A percentile compares a stretch with the other conserved stretches of the same genome.
Evolutionary conservation across 2,888 invertebrate genomes (phyloP).

Genomic region (Dorcus parallelipipedus): DNA sequence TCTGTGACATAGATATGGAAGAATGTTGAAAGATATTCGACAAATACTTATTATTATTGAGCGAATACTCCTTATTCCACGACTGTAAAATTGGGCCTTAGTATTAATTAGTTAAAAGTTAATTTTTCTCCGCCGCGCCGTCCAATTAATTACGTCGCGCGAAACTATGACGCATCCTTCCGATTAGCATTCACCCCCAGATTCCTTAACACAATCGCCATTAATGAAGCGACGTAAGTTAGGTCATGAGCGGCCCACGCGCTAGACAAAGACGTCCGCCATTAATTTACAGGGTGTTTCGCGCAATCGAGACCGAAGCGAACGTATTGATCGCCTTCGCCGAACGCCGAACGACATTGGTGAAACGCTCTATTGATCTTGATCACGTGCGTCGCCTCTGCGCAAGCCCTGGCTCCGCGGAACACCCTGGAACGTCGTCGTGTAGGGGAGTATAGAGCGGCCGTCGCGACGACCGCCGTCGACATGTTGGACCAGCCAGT

Average conservation of each 20-base stretch:
- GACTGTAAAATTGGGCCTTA: too few species aligned
- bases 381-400: conserved; percentile 28
- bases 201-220: background rate
- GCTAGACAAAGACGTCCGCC: background rate
- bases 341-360: conserved; percentile 25
- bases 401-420: conserved; percentile 22
- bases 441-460: conserved; percentile 3
- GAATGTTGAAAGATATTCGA: too few species aligned
- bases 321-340: conserved; percentile 30
- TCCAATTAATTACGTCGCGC: too few species aligned
- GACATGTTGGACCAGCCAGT: conserved; percentile 5
- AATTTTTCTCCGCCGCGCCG: too few species aligned
- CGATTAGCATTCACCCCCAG: too few species aligned
- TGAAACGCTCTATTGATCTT: conserved; percentile 30
- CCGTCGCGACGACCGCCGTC: conserved; percentile 3
- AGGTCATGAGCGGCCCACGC: background rate
- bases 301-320: conserved; percentile 12
- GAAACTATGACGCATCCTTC: too few species aligned
- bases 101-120: too few species aligned
- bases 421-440: conserved; percentile 6
- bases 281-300: background rate
- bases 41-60: too few species aligned
- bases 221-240: background rate
- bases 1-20: too few species aligned
- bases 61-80: too few species aligned